phyloP scores from a whole-genome alignment of 37 sponge, comb jelly and placozoan genomes.

The Hormiphora californensis region DNA sequence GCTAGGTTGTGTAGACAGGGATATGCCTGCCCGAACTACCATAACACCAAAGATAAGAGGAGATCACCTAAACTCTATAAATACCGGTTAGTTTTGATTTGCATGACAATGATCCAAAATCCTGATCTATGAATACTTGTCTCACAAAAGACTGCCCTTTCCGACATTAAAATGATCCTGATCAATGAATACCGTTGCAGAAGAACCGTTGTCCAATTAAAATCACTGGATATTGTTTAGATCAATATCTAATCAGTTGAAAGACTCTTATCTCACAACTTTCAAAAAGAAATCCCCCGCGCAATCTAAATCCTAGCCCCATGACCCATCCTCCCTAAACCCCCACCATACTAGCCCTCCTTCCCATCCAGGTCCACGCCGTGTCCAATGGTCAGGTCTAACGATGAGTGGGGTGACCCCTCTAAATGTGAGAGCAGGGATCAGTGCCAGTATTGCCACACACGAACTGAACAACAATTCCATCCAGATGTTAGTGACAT shows the following conservation, averaged over 20 bases:
- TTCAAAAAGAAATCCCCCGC: too few species aligned
- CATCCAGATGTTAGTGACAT: conserved; percentile 80
- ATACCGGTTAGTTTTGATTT: conserved; percentile 62
- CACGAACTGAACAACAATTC: conserved; percentile 96
- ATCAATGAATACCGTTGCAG: too few species aligned
- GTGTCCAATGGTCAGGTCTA: conserved; percentile 89
- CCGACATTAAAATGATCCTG: too few species aligned
- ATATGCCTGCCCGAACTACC: conserved; percentile 96
- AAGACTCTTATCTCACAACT: too few species aligned
- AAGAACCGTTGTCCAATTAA: too few species aligned
- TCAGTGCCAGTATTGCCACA: conserved; percentile 89
- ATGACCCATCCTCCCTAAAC: neutral
- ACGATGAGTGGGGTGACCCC: conserved; percentile 98
- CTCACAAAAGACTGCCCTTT: too few species aligned
- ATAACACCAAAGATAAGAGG: conserved; percentile 88
- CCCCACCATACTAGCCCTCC: neutral
- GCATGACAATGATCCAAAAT: too few species aligned
- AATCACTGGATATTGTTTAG: too few species aligned
- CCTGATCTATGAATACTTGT: too few species aligned
- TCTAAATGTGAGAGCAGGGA: conserved; percentile 80
- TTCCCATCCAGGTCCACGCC: conserved; percentile 78
- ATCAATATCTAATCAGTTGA: too few species aligned
- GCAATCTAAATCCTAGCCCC: too few species aligned
- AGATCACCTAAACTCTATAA: conserved; percentile 77
- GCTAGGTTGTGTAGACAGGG: conserved; percentile 92